Evolutionary conservation across 2,113 vertebrate genomes (phyloP).

Genomic region (Corythaixoides concolor): DNA sequence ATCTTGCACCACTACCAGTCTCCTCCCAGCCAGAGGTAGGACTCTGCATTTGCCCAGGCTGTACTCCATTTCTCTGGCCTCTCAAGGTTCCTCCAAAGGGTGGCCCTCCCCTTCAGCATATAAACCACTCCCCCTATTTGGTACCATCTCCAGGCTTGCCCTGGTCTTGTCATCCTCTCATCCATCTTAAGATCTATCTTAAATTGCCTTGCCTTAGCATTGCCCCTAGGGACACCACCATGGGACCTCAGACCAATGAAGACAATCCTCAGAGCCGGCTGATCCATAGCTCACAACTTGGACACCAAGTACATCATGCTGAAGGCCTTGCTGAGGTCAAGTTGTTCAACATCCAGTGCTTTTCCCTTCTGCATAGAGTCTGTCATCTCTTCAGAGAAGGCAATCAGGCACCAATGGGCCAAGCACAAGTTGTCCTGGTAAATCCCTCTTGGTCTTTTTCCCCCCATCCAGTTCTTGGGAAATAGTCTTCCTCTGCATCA

Average conservation of each 20-base stretch:
- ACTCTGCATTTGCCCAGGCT: neutral
- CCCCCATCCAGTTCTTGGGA: neutral
- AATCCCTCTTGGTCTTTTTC: neutral
- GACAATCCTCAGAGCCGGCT: neutral
- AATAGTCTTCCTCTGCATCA: neutral
- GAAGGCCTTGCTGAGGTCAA: neutral
- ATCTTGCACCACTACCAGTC: neutral
- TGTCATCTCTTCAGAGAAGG: neutral
- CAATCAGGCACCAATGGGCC: neutral
- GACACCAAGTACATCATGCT: neutral
- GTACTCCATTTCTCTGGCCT: neutral
- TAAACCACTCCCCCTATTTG: accelerated
- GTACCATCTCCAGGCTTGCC: neutral
- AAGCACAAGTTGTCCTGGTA: neutral
- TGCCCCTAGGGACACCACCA: too few relatives aligned
- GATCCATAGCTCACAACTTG: neutral
- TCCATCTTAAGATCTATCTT: neutral
- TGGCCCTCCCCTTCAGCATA: too few relatives aligned
- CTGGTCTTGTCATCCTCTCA: neutral
- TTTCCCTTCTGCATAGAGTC: neutral
- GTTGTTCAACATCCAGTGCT: neutral
- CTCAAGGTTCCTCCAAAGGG: neutral
- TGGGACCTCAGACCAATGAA: neutral
- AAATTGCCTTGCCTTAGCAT: neutral
- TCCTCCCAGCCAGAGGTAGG: neutral